These are phyloP conservation scores for Teleogryllus occipitalis DNA, from an alignment of 1,140 invertebrate genomes.

Conservation along the genomic window DNA sequence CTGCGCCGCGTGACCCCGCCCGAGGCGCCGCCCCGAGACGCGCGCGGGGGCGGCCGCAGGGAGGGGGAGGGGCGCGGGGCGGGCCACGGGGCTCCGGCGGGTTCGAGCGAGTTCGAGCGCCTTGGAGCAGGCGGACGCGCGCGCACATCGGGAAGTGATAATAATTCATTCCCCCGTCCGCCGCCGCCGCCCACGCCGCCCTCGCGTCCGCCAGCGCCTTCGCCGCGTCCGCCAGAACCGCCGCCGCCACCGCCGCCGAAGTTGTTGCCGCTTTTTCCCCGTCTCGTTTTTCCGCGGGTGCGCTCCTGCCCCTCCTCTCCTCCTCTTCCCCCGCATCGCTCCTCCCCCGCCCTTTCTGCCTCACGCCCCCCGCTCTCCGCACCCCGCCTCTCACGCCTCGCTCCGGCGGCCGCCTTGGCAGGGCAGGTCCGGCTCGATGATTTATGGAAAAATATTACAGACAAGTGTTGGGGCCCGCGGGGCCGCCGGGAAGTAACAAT, in stretches of 20 bases:
- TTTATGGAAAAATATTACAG: constrained; percentile 32
- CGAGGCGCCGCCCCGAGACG: background rate
- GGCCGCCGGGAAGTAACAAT: constrained; percentile 24
- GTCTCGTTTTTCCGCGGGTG: background rate
- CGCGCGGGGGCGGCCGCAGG: background rate
- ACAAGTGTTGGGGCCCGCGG: constrained; percentile 20
- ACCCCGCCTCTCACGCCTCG: background rate
- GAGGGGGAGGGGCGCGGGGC: background rate
- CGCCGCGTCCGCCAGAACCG: background rate
- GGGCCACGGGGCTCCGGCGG: too few species aligned
- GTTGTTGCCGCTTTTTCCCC: background rate
- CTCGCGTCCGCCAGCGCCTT: background rate
- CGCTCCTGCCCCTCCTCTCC: background rate
- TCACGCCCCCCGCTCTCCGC: background rate
- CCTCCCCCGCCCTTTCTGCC: background rate
- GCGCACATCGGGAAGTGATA: constrained; percentile 15
- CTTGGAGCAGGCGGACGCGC: background rate
- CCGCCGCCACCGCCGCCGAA: background rate
- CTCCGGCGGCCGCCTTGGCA: constrained; percentile 7
- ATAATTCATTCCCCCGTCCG: constrained; percentile 17
- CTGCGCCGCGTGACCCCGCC: too few species aligned
- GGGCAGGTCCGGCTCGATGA: constrained; percentile 32
- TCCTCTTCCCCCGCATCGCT: background rate
- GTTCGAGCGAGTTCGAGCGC: too few species aligned
- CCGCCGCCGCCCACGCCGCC: background rate